Evolutionary conservation across 2,888 invertebrate species (phyloP).

Genomic region (Zaprionus bogoriensis): DNA sequence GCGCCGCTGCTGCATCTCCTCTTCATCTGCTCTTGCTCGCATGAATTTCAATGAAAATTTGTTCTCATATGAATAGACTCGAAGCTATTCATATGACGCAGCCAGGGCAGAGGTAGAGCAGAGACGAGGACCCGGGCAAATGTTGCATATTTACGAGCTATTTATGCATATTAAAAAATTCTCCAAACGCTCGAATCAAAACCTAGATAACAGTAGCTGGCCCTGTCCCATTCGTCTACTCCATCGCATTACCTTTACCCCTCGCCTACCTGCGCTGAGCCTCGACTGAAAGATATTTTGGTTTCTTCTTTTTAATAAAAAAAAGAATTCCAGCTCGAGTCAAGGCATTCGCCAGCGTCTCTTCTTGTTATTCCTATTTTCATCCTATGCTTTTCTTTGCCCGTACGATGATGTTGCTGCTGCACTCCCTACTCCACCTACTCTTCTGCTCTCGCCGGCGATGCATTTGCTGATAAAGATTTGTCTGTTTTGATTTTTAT

Average conservation of each 20-base stretch:
- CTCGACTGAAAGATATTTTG: conserved; percentile 12
- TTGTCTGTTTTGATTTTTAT: conserved; percentile 75
- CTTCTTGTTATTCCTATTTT: conserved; percentile 21
- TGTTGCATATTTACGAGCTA: conserved; percentile 76
- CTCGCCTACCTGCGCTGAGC: conserved; percentile 29
- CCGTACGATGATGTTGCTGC: too few relatives aligned
- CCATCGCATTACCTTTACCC: not conserved
- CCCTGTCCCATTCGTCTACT: conserved; percentile 2
- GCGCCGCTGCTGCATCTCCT: not conserved
- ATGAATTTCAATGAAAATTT: conserved; percentile 66
- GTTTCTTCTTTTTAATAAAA: conserved; percentile 19
- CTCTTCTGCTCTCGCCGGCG: conserved; percentile 17
- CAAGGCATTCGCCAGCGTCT: conserved; percentile 23
- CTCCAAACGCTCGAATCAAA: conserved; percentile 57
- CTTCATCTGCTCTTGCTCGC: conserved; percentile 5
- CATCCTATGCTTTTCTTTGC: not conserved
- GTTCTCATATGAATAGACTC: conserved; percentile 43
- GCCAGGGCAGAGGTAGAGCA: conserved; percentile 10
- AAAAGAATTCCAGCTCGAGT: conserved; percentile 25
- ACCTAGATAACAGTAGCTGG: conserved; percentile 73
- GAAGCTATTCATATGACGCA: conserved; percentile 37
- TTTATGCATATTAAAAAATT: conserved; percentile 79
- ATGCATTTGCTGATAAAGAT: conserved; percentile 70
- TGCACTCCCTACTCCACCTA: not conserved
- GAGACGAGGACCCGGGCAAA: conserved; percentile 27